Evolutionary conservation across 2,797 vertebrate genomes (phyloP).

Genomic region (Semotilus atromaculatus): DNA sequence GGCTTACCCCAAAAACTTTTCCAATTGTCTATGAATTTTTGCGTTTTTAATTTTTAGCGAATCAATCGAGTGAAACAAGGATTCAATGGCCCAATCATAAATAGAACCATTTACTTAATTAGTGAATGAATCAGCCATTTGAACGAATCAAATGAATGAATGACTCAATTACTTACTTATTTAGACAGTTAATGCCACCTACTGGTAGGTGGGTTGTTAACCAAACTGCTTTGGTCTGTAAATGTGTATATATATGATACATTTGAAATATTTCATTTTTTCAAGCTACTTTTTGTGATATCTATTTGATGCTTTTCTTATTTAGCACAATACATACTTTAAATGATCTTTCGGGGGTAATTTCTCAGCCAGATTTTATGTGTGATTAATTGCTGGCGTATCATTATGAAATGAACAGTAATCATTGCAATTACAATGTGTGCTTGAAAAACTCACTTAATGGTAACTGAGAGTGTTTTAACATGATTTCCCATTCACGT

Average conservation of each 20-base stretch:
- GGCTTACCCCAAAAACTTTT: too few relatives aligned
- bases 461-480: background rate
- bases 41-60: background rate
- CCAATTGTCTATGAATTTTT: too few relatives aligned
- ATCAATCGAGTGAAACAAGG: background rate
- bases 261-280: too few relatives aligned
- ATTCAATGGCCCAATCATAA: background rate
- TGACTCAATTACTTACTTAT: background rate
- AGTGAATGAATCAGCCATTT: background rate
- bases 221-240: too few relatives aligned
- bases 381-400: background rate
- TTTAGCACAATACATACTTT: background rate
- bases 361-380: background rate
- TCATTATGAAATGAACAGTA: slow-evolving; percentile 18
- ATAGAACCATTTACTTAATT: background rate
- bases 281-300: too few relatives aligned
- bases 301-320: too few relatives aligned
- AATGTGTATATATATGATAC: too few relatives aligned
- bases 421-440: slow-evolving; percentile 21
- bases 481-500: background rate
- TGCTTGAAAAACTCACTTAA: background rate
- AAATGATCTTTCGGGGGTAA: background rate
- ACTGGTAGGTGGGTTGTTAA: background rate
- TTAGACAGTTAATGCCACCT: background rate
- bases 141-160: background rate